Base-by-base conservation (phyloP, 2,113 vertebrate genomes). In the Nettapus auritus region DNA sequence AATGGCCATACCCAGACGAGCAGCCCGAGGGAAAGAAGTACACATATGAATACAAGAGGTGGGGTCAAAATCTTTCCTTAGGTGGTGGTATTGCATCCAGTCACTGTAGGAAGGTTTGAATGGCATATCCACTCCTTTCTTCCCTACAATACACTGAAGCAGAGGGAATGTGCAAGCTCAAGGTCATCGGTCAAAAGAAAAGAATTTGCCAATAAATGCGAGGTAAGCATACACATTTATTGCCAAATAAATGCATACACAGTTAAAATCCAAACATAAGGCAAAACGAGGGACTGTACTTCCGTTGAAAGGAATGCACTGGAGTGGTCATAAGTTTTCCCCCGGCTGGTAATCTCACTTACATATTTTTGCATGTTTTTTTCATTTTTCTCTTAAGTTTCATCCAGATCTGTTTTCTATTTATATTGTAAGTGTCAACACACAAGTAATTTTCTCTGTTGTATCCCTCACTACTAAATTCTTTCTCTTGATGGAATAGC, bases 401-500 rank as follows among this genome's bases (percentile, higher is more conserved):
- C 82, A 94, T 82, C 60, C 75, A 90, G 90, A 85, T 96, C 93
- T 93, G 75, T 89, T 94, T 94, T 93, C 77, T 89, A 89, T 94
- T 94, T 88, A 95, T 93, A 85, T 67, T 94, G 36, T 66, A 84
- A 94, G 82, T 95, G 70, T 94, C 82, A 96, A 88, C 70, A 68
- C 66, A 91, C 77, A 86, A 93, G 94, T 95, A 94, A 92, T 94
- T 96, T 93, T 80, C 48, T 84, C 60, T 75, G 44, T 93, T 90
- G n/a, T 96, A 74, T 87, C 82, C 87, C 86, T 94, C 62, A 40
- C 86, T 96, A 89, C 83, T 84, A 93, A 96, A 92, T 96, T 93
- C n/a, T 88, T 97, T 94, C 76, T 68, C 87, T 74, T 93, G 94
- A 84, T 81, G 85, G 63, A 96, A 92, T 93, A 91, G 86, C 81